phyloP scores from a whole-genome alignment of 1,140 invertebrate genomes.

The Leptinotarsa defecta region DNA sequence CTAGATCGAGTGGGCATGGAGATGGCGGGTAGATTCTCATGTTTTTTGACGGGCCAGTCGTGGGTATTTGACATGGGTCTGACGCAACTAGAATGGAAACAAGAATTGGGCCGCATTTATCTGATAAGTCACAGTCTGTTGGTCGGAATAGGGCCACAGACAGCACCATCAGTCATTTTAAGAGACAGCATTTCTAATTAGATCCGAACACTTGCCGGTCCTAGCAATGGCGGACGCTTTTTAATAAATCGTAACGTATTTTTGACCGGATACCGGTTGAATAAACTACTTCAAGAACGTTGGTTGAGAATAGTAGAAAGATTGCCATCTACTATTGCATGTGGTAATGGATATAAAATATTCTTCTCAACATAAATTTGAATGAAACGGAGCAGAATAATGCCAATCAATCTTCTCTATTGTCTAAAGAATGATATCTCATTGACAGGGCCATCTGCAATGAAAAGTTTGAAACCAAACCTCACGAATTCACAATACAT shows the following conservation, averaged over 20 bases:
- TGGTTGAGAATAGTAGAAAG: too few relatives aligned
- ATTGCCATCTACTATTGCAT: too few relatives aligned
- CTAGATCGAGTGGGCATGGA: constrained; percentile 11
- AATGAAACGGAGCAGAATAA: too few relatives aligned
- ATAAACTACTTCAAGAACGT: too few relatives aligned
- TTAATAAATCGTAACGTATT: constrained; percentile 15
- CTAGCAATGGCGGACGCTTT: constrained; percentile 27
- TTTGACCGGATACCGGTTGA: not conserved
- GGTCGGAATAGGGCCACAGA: constrained; percentile 33
- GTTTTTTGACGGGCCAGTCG: constrained; percentile 44
- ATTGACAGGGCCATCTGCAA: too few relatives aligned
- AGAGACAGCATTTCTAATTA: constrained; percentile 42
- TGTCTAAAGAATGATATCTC: too few relatives aligned
- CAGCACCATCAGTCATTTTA: constrained; percentile 38
- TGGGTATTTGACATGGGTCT: constrained; percentile 46
- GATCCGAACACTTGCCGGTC: constrained; percentile 26
- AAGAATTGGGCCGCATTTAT: constrained; percentile 29
- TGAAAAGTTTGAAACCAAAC: too few relatives aligned
- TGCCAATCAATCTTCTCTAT: too few relatives aligned
- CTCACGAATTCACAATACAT: too few relatives aligned
- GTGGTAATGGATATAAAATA: too few relatives aligned
- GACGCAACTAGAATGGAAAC: constrained; percentile 41
- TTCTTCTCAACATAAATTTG: too few relatives aligned
- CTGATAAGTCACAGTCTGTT: constrained; percentile 41
- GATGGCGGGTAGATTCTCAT: constrained; percentile 30